These are phyloP conservation scores for Lacanobia oleracea DNA, from an alignment of 2,888 invertebrate genomes.

Conservation along the genomic window DNA sequence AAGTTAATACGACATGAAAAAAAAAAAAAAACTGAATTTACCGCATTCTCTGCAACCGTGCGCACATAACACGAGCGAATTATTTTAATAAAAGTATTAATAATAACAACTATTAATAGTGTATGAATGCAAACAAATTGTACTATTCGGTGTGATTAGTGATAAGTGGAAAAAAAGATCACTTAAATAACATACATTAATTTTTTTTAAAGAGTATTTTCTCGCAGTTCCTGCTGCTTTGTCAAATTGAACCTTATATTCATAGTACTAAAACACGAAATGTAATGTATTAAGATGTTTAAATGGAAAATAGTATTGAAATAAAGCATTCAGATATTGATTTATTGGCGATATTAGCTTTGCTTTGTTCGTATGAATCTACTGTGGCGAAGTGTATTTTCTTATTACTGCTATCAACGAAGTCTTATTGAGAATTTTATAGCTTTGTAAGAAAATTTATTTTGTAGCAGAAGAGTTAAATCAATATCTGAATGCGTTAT, in stretches of 20 bases:
- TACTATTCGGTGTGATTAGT: constrained; percentile 78
- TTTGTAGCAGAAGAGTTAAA: background rate
- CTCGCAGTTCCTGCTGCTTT: constrained; percentile 68
- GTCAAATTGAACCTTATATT: constrained; percentile 60
- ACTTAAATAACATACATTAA: constrained; percentile 54
- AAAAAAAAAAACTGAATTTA: constrained; percentile 49
- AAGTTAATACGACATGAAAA: constrained; percentile 43
- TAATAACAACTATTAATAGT: constrained; percentile 63
- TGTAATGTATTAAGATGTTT: constrained; percentile 45
- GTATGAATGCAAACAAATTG: constrained; percentile 79
- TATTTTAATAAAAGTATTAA: constrained; percentile 61
- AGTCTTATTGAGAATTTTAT: constrained; percentile 18
- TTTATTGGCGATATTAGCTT: constrained; percentile 12
- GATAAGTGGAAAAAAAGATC: constrained; percentile 60
- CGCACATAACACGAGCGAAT: constrained; percentile 54
- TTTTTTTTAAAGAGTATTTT: constrained; percentile 62
- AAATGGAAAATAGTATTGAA: constrained; percentile 39
- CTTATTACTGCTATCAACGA: constrained; percentile 1
- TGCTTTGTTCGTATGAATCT: constrained; percentile 14
- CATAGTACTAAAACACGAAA: constrained; percentile 55
- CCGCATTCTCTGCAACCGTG: constrained; percentile 59
- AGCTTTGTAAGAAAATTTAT: background rate
- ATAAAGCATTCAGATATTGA: constrained; percentile 60
- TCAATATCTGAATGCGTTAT: constrained; percentile 57
- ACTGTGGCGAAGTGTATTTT: constrained; percentile 15